phyloP scores from a whole-genome alignment of 2,888 invertebrate genomes.

The Galerucella calmariensis region DNA sequence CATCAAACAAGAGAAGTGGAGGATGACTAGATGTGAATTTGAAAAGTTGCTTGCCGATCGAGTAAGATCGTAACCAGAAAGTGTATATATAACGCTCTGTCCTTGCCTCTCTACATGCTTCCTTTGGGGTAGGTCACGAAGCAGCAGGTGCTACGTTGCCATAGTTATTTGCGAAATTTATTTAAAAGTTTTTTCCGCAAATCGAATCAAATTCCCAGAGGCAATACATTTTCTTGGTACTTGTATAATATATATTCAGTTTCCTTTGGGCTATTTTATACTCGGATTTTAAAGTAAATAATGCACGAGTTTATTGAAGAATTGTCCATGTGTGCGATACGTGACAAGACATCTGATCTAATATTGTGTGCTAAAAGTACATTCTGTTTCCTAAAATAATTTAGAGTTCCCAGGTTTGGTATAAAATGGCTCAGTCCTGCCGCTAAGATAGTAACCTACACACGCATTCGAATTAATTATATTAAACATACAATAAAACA shows the following conservation, averaged over 20 bases:
- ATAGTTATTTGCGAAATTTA: not conserved
- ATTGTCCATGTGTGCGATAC: not conserved
- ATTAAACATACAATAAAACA: slow-evolving; percentile 13
- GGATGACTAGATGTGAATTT: slow-evolving; percentile 32
- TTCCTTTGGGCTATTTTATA: too few relatives aligned
- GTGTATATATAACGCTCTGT: slow-evolving; percentile 4
- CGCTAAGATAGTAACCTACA: slow-evolving; percentile 9
- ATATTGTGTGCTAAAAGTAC: too few relatives aligned
- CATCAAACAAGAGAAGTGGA: slow-evolving; percentile 26
- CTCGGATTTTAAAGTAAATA: not conserved
- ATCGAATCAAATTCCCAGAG: too few relatives aligned
- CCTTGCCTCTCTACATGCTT: slow-evolving; percentile 7
- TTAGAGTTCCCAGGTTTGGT: not conserved
- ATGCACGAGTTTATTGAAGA: not conserved
- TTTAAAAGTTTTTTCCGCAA: too few relatives aligned
- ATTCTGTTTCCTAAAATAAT: not conserved
- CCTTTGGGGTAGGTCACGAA: slow-evolving; percentile 24
- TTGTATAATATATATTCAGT: too few relatives aligned
- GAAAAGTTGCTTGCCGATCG: slow-evolving; percentile 28
- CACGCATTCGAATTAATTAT: slow-evolving; percentile 8
- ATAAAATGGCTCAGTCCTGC: not conserved
- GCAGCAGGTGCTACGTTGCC: slow-evolving; percentile 8
- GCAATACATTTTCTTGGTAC: too few relatives aligned
- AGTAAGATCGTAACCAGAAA: slow-evolving; percentile 38
- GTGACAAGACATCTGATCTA: too few relatives aligned